phyloP scores from a whole-genome alignment of 2,113 vertebrate species.

The Sceloporus undulatus region DNA sequence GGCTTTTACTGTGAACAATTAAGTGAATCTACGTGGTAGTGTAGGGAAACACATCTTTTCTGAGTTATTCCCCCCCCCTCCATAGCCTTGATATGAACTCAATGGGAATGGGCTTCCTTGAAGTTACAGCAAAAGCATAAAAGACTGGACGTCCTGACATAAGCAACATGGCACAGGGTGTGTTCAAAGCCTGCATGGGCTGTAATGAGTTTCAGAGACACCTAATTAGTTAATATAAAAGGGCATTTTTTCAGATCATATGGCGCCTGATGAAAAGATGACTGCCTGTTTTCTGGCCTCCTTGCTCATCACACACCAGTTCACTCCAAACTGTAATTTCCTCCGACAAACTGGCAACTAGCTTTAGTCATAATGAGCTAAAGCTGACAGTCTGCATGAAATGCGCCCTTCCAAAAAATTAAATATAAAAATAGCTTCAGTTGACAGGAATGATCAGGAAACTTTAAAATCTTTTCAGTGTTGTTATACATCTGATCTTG shows the following conservation, averaged over 20 bases:
- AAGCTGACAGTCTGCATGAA: constrained; percentile 30
- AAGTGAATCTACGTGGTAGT: not conserved
- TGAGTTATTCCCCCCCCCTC: not conserved
- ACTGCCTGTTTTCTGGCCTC: constrained; percentile 10
- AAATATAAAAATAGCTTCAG: not conserved
- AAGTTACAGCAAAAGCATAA: not conserved
- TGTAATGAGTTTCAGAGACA: constrained; percentile 21
- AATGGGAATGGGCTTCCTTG: not conserved
- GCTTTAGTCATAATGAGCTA: constrained; percentile 32
- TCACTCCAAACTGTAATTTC: constrained; percentile 35
- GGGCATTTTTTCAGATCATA: not conserved
- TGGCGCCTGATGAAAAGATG: constrained; percentile 13
- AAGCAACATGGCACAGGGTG: not conserved
- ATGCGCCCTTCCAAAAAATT: not conserved
- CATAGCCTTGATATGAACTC: not conserved
- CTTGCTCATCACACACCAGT: constrained; percentile 3
- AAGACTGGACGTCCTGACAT: not conserved
- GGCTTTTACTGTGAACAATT: not conserved
- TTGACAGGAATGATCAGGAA: not conserved
- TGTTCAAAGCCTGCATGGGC: not conserved
- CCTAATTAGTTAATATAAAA: constrained; percentile 20
- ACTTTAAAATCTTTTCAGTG: not conserved
- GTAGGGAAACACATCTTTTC: not conserved
- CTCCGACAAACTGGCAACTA: constrained; percentile 12
- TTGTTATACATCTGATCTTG: not conserved